A percentile compares a stretch with the other conserved stretches of the same genome.
These are phyloP conservation scores for Oceanites oceanicus DNA, from an alignment of 2,113 vertebrate genomes.

Conservation along the genomic window DNA sequence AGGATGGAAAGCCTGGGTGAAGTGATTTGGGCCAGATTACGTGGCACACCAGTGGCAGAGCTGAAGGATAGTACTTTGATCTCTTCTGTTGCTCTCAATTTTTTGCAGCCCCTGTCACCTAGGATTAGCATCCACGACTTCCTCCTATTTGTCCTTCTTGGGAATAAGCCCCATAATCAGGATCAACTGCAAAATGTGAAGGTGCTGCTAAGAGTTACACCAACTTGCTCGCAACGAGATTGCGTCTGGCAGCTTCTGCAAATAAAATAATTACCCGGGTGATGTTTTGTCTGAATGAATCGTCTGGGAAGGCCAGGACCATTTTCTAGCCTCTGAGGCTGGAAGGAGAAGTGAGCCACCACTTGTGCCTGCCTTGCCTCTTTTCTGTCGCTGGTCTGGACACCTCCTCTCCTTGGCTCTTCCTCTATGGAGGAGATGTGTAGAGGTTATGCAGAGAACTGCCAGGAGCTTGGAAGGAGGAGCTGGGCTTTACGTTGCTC, in stretches of 20 bases:
- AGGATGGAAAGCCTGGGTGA: neutral
- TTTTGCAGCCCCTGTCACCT: neutral
- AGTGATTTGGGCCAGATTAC: neutral
- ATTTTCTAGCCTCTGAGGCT: neutral
- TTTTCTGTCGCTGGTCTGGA: neutral
- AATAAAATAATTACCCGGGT: neutral
- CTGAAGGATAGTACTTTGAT: neutral
- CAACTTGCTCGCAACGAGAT: neutral
- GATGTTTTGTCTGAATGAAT: neutral
- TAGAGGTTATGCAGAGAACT: neutral
- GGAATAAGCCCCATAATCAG: neutral
- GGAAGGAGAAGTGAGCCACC: neutral
- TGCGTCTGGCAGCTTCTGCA: neutral
- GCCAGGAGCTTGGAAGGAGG: neutral
- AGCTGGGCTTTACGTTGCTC: fast-evolving
- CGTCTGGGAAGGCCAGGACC: neutral
- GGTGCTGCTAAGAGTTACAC: neutral
- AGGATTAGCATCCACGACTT: neutral
- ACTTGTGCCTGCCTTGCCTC: neutral
- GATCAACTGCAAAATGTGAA: neutral
- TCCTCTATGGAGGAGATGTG: neutral
- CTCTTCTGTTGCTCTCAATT: neutral
- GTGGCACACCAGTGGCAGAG: neutral
- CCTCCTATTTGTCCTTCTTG: neutral
- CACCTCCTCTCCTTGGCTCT: neutral